Conservation (phyloP, 1,140 invertebrate genomes). For the Steinernema khuongi region DNA sequence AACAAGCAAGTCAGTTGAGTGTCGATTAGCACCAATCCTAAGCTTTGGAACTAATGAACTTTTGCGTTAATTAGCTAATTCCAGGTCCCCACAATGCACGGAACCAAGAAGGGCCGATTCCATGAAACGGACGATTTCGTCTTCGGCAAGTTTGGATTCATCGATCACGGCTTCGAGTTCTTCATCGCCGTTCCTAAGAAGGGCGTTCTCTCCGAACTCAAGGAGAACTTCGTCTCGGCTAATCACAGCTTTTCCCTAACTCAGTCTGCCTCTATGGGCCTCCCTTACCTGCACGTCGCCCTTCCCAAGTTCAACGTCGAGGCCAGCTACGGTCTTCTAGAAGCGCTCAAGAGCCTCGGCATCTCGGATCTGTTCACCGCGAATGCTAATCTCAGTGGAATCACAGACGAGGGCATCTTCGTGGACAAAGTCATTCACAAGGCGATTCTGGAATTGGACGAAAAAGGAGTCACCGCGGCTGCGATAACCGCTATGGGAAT, state of each 20-base stretch:
- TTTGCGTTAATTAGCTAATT: neutral
- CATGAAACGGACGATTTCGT: neutral
- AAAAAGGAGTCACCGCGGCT: neutral
- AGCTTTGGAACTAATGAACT: neutral
- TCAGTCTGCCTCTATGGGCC: neutral
- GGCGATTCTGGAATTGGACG: constrained; percentile 7
- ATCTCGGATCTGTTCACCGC: neutral
- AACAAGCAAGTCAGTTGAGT: neutral
- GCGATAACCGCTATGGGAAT: neutral
- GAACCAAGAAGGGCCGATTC: neutral
- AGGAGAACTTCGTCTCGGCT: constrained; percentile 27
- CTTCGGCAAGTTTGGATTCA: neutral
- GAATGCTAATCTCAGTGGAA: neutral
- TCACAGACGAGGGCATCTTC: neutral
- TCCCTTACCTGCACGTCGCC: neutral
- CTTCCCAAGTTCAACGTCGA: constrained; percentile 1
- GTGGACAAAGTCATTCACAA: constrained; percentile 5
- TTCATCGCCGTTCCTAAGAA: constrained; percentile 3
- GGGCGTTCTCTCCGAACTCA: neutral
- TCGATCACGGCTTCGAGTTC: neutral
- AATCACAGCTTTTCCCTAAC: constrained; percentile 45
- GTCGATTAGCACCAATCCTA: no score
- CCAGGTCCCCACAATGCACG: neutral
- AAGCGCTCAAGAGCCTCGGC: neutral
- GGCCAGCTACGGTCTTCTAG: neutral